Base-by-base conservation (phyloP, 2,797 vertebrate genomes). In the Octomys mimax region DNA sequence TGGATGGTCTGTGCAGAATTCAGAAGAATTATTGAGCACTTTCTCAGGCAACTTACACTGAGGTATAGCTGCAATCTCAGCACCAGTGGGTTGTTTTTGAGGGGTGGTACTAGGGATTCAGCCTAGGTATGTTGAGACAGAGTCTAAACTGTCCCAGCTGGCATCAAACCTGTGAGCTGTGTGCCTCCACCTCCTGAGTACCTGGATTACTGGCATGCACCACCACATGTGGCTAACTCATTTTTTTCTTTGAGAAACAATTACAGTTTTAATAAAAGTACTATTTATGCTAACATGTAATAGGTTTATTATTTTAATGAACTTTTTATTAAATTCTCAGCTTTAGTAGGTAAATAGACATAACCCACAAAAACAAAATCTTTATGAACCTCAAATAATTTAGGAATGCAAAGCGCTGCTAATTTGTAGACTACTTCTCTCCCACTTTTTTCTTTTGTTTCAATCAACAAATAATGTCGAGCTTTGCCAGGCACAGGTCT, bases 301-400 rank as follows among this genome's bases (percentile, higher is more conserved):
- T 54, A 8, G 21, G 10, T 21, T 88, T 42, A 57, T 77, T 92
- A 73, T 49, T 89, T 93, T 36, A 82, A 92, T 46, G 26, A 79
- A 54, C 26, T 71, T 59, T 85, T 59, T 85, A 26, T 52, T 0
- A 49, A 64, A 52, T 77, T 62, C 64, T 62, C 39, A 22, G 12
- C 80, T 92, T 91, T 66, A 87, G 87, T 93, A 87, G 31, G 28
- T 81, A 92, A 79, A 66, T 92, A 92, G 22, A 82, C 61, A 87
- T 31, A 78, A 21, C 24, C 16, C 54, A 79, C 2, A 90, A 24
- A 81, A 84, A 59, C 9, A 79, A 86, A 89, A 83, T 80, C 11
- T 73, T 81, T 66, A 57, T 52, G 28, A 46, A 77, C 42, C 13
- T 77, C 73, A 31, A 31, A 21, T 78, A 49, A 78, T 18, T 57